phyloP scores from a whole-genome alignment of 1,140 invertebrate genomes.

The Dreissena polymorpha region DNA sequence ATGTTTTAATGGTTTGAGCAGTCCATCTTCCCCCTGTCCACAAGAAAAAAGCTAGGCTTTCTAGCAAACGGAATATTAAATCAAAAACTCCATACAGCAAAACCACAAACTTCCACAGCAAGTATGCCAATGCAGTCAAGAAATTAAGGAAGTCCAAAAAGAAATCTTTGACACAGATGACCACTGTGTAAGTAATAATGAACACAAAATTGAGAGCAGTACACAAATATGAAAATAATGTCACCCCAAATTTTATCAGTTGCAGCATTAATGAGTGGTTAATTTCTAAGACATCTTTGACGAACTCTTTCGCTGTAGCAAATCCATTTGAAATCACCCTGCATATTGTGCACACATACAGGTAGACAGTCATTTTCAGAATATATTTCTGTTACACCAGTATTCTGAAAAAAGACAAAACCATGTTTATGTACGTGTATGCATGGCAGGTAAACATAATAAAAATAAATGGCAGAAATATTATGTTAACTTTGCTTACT shows the following conservation, averaged over 20 bases:
- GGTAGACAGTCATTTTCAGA: too few species aligned
- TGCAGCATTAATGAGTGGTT: conserved; percentile 22
- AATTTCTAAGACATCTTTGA: conserved; percentile 10
- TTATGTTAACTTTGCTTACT: too few species aligned
- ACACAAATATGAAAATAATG: conserved; percentile 14
- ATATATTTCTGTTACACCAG: too few species aligned
- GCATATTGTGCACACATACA: too few species aligned
- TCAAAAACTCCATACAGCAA: conserved; percentile 54
- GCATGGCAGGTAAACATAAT: too few species aligned
- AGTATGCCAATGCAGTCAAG: conserved; percentile 51
- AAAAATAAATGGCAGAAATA: too few species aligned
- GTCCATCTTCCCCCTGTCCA: conserved; percentile 56
- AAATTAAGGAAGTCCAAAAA: conserved; percentile 54
- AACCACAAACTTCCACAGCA: conserved; percentile 61
- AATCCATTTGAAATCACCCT: too few species aligned
- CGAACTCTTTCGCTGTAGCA: too few species aligned
- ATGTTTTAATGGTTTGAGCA: conserved; percentile 42
- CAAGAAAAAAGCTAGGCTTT: conserved; percentile 53
- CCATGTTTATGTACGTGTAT: too few species aligned
- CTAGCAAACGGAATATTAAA: conserved; percentile 53
- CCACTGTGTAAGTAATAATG: conserved; percentile 19
- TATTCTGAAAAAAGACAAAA: too few species aligned
- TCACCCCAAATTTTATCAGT: conserved; percentile 6
- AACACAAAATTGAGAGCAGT: conserved; percentile 20
- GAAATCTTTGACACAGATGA: conserved; percentile 53